These are phyloP conservation scores for Apis laboriosa DNA, from an alignment of 1,140 invertebrate genomes.

Conservation along the genomic window DNA sequence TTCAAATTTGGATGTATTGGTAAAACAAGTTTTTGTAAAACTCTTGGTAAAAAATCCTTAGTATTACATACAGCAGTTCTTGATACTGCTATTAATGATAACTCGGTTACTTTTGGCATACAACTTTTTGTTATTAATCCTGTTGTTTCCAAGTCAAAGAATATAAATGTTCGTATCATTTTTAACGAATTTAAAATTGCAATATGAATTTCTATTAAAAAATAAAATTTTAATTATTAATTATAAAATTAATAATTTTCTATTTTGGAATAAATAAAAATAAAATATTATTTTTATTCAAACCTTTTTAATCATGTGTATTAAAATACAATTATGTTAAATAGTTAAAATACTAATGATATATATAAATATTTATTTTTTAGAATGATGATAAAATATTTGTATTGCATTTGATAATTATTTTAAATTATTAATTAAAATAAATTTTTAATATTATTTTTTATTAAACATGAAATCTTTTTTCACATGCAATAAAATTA, in stretches of 20 bases:
- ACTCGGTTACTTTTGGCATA: conserved; percentile 84
- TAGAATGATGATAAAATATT: too few relatives aligned
- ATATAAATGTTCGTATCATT: conserved; percentile 82
- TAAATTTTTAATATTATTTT: not conserved
- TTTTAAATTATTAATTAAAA: not conserved
- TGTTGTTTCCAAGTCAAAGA: conserved; percentile 86
- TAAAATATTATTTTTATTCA: not conserved
- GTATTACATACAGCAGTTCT: conserved; percentile 67
- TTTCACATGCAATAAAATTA: not conserved
- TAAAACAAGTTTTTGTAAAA: conserved; percentile 84
- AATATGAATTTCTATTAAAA: not conserved
- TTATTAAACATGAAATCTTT: not conserved
- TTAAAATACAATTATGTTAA: not conserved
- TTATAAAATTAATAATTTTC: not conserved
- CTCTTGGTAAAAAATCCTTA: conserved; percentile 78
- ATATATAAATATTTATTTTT: too few relatives aligned
- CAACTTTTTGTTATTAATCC: conserved; percentile 81
- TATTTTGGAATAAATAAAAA: not conserved
- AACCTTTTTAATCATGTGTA: not conserved
- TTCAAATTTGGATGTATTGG: conserved; percentile 83
- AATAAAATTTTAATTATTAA: conserved; percentile 2
- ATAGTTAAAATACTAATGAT: not conserved
- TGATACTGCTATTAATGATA: conserved; percentile 82
- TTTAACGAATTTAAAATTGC: not conserved
- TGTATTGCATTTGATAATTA: not conserved